Evolutionary conservation across 2,113 vertebrate species (phyloP).

Genomic region (Amblyopsis rosae): DNA sequence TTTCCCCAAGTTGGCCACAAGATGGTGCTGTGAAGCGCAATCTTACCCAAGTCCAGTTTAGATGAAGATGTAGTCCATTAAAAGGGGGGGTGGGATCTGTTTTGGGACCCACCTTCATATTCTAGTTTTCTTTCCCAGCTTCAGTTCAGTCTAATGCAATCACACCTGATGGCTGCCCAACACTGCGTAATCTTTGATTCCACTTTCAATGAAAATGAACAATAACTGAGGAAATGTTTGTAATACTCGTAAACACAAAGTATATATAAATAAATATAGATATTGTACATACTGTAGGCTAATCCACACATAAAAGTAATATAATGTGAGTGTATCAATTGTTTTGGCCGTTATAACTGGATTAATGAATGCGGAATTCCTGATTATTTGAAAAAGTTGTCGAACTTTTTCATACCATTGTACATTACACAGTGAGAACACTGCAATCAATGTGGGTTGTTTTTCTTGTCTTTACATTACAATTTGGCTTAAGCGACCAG

Average conservation of each 20-base stretch:
- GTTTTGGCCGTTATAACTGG: too few species aligned
- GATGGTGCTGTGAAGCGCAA: constrained; percentile 58
- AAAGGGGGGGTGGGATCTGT: background rate
- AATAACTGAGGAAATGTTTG: background rate
- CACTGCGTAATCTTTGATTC: background rate
- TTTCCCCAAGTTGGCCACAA: constrained; percentile 46
- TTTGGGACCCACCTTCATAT: too few species aligned
- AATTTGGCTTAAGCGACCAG: constrained; percentile 13
- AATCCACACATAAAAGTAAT: too few species aligned
- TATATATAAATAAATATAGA: background rate
- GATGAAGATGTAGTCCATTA: constrained; percentile 14
- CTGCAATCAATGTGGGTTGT: background rate
- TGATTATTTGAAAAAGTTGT: too few species aligned
- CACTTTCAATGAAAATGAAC: background rate
- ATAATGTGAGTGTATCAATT: too few species aligned
- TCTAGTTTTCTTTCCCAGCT: too few species aligned
- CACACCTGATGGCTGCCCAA: constrained; percentile 11
- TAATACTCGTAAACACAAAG: constrained; percentile 5
- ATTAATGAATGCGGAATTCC: too few species aligned
- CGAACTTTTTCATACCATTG: too few species aligned
- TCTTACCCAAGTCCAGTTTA: constrained; percentile 18
- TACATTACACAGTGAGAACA: too few species aligned
- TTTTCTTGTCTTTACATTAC: background rate
- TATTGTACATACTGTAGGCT: background rate
- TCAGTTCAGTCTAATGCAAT: background rate